Evolutionary conservation across 2,113 vertebrate species (phyloP).

Genomic region (Benthochromis sp.): DNA sequence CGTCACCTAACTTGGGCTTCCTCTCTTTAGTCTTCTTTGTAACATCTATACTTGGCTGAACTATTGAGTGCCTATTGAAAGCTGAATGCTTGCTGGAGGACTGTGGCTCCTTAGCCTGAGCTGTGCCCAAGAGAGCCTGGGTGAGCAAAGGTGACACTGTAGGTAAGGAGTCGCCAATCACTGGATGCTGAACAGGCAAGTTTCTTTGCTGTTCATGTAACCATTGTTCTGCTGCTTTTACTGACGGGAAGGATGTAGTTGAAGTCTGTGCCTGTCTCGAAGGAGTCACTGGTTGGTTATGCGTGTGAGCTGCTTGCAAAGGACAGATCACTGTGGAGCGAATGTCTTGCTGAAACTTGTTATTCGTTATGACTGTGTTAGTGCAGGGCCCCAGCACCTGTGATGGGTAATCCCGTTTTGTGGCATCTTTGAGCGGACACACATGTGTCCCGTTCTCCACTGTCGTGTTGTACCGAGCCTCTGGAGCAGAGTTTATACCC

Average conservation of each 20-base stretch:
- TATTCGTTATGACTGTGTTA: background rate
- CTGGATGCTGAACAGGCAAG: background rate
- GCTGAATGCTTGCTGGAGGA: background rate
- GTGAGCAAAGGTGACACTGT: background rate
- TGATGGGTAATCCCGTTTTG: background rate
- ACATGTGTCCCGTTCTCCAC: background rate
- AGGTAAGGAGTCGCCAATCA: background rate
- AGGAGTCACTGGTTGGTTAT: background rate
- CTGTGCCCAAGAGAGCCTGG: background rate
- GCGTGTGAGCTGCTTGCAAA: background rate
- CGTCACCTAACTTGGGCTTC: slow-evolving; percentile 68
- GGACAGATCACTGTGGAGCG: slow-evolving; percentile 3
- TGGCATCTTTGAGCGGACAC: background rate
- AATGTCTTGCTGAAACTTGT: background rate
- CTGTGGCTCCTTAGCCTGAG: background rate
- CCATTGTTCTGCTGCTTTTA: background rate
- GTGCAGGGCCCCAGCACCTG: background rate
- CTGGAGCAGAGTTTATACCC: background rate
- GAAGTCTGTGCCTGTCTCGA: background rate
- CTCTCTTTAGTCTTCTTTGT: slow-evolving; percentile 75
- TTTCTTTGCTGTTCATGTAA: background rate
- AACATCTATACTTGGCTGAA: slow-evolving; percentile 21
- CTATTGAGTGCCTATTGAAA: background rate
- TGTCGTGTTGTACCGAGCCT: background rate
- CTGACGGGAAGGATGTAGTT: background rate